Evolutionary conservation across 2,888 invertebrate species (phyloP), one percentile per base, ranked within the genome.

Genomic region (Calameuta idolon): DNA sequence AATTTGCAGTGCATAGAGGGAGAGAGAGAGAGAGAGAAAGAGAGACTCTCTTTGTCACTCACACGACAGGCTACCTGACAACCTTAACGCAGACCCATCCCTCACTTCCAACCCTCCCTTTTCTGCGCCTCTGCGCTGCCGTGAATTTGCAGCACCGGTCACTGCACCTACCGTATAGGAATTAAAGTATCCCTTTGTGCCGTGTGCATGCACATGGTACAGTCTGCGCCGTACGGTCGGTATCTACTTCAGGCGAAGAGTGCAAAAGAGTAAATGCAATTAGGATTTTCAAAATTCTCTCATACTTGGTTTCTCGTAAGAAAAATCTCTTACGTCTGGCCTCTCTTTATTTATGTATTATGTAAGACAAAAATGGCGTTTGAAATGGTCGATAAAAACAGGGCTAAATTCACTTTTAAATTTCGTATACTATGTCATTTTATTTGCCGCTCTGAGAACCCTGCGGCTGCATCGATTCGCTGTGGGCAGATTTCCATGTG

Each of bases 1-100:
- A 5, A 69, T 69, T 69, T 69, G 69, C 69, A 69, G 30, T 23
- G 12, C 30, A 37, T 15, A 37, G 37, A 12, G 4, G 3, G 37
- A 37, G 34, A 37, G 35, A 12, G 35, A 37, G 12, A 37, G 12
- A 37, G 74, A 77, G 75, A 69, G 73, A 75, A 40, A 71, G 71
- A 75, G 12, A 11, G 23, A 75, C 68, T 37, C 15, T 40, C 40
- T 40, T 40, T 40, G 40, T 15, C 40, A 40, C 40, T 15, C 40
- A 40, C 40, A 15, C 40, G 15, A 40, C 40, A 15, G 40, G 23
- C 4, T 40, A 40, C 40, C 15, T 40, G 40, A 40, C 40, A 15
- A 40, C 40, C 40, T 40, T 40, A 40, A 40, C 40, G 40, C 2
- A 15, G 40, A 40, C 15, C 40, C 40, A 40, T 40, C 15, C 15